Evolutionary conservation across 2,888 invertebrate genomes (phyloP).

Genomic region (Ophioninae sp.): DNA sequence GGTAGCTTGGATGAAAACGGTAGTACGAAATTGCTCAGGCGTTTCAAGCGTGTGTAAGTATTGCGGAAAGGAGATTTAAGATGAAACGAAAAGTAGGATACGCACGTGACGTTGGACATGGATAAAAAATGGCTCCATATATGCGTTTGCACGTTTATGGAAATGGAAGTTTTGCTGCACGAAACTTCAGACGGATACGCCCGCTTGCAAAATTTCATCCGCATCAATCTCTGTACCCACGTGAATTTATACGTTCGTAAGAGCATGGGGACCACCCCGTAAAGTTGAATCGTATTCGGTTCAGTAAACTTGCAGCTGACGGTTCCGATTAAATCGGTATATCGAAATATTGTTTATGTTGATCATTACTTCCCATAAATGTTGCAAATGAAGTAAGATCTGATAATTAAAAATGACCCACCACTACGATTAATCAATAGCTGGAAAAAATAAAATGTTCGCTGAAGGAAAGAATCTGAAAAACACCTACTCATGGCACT

Average conservation of each 20-base stretch:
- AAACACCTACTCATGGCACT: too few species aligned
- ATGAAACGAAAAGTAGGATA: constrained; percentile 50
- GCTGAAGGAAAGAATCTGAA: too few species aligned
- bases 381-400: not conserved
- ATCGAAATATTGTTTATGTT: not conserved
- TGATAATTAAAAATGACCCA: not conserved
- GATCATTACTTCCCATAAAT: not conserved
- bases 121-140: constrained; percentile 14
- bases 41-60: constrained; percentile 35
- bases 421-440: too few species aligned
- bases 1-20: constrained; percentile 19
- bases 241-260: not conserved
- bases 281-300: not conserved
- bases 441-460: too few species aligned
- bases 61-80: constrained; percentile 50
- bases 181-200: constrained; percentile 28
- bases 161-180: constrained; percentile 13
- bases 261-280: not conserved
- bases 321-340: not conserved
- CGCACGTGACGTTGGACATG: constrained; percentile 14
- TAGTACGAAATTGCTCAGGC: constrained; percentile 36
- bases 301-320: not conserved
- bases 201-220: constrained; percentile 31
- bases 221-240: constrained; percentile 18
- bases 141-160: not conserved